Conservation (phyloP, 2,888 invertebrate genomes). For the Aelia acuminata region DNA sequence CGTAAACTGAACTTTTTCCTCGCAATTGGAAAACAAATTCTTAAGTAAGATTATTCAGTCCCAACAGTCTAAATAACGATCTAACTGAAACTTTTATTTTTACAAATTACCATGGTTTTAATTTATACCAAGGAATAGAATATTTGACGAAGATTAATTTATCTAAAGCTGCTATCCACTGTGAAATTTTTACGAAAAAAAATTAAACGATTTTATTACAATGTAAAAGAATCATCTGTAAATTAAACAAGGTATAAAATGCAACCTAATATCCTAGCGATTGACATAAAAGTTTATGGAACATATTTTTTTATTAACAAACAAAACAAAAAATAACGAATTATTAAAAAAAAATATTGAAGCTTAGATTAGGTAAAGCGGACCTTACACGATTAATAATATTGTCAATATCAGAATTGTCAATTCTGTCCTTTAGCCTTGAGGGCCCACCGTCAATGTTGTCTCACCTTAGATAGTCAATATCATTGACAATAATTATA, state of each 20-base stretch:
- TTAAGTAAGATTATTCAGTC: not conserved
- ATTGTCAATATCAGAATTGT: too few species aligned
- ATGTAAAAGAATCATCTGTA: not conserved
- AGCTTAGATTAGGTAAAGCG: too few species aligned
- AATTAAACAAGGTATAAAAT: not conserved
- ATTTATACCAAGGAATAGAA: too few species aligned
- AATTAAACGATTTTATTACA: not conserved
- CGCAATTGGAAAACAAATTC: not conserved
- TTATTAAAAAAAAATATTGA: too few species aligned
- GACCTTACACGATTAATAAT: too few species aligned
- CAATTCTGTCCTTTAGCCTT: too few species aligned
- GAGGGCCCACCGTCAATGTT: too few species aligned
- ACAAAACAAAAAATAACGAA: too few species aligned
- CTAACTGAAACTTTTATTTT: not conserved
- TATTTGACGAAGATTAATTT: not conserved
- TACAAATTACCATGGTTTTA: not conserved
- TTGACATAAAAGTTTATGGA: too few species aligned
- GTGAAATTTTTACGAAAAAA: not conserved
- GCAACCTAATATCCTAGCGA: not conserved
- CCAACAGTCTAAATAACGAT: not conserved
- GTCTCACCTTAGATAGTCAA: too few species aligned
- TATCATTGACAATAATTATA: too few species aligned
- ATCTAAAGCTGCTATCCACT: not conserved
- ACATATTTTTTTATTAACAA: not conserved
- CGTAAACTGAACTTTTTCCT: not conserved